phyloP scores from a whole-genome alignment of 1,140 invertebrate genomes.

The Drosophila gunungcola region DNA sequence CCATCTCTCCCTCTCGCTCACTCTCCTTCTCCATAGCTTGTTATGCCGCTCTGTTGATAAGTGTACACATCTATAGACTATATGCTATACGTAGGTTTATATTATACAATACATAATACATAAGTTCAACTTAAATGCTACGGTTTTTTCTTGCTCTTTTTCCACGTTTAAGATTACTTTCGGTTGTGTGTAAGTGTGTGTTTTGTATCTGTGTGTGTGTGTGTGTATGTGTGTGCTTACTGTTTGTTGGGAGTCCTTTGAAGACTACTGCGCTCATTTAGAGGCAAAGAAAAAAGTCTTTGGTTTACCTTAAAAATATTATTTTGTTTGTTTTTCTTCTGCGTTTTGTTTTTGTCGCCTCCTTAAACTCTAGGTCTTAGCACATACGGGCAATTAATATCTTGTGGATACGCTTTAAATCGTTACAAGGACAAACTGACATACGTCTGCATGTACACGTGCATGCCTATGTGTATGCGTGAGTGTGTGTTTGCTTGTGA shows the following conservation, averaged over 20 bases:
- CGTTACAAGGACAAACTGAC: conserved; percentile 44
- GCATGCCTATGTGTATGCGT: conserved; percentile 26
- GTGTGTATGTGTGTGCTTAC: conserved; percentile 29
- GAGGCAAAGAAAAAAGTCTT: conserved; percentile 83
- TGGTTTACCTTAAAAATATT: conserved; percentile 82
- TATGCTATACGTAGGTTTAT: conserved; percentile 62
- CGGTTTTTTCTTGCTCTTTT: conserved; percentile 49
- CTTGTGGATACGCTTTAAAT: conserved; percentile 62
- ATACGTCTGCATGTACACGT: conserved; percentile 32
- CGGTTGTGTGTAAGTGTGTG: conserved; percentile 15
- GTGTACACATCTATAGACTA: conserved; percentile 75
- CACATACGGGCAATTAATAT: conserved; percentile 73
- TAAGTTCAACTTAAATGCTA: conserved; percentile 71
- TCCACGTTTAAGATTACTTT: conserved; percentile 26
- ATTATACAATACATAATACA: conserved; percentile 72
- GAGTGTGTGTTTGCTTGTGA: conserved; percentile 17
- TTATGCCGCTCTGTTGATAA: conserved; percentile 57
- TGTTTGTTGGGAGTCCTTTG: conserved; percentile 51
- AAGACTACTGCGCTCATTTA: conserved; percentile 54
- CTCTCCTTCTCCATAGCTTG: conserved; percentile 2
- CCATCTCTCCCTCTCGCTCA: neutral
- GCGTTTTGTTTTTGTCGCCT: conserved; percentile 19
- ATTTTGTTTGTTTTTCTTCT: conserved; percentile 37
- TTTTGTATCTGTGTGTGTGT: conserved; percentile 26
- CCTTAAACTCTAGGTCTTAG: conserved; percentile 62